Evolutionary conservation across 1,140 invertebrate species (phyloP), one percentile per base, ranked within the genome.

Genomic region (Phenacoccus solenopsis): DNA sequence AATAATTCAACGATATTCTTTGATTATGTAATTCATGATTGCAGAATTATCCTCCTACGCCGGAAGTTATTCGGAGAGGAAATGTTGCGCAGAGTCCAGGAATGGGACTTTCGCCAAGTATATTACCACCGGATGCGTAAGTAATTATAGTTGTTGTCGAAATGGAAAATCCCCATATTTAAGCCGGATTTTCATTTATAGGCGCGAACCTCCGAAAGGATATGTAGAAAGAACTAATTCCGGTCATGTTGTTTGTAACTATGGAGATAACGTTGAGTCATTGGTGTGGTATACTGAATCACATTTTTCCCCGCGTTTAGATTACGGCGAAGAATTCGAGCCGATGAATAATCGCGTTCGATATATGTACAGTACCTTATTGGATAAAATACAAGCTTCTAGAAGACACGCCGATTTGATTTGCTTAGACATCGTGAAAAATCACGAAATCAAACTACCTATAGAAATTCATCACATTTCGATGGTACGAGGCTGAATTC

Each of bases 151-250:
- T n/a, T n/a, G n/a, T n/a, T n/a, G n/a, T n/a, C n/a, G n/a, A n/a
- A n/a, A n/a, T n/a, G n/a, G n/a, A 32, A 32, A 32, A 32, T 32
- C 5, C 30, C 5, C 30, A 13, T 32, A 32, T 32, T 32, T 32
- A 32, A 7, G 30, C 13, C 13, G 30, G 25, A 25, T 24, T 24
- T 69, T 22, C 24, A 28, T 68, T 72, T 72, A 12, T 68, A 76
- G 74, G 16, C 10, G 76, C n/a, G 75, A 80, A 22, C 80, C 79
- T 68, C 85, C 83, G 9, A 78, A 76, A 25, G 85, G 82, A 73
- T 86, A 85, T 76, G 78, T 78, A 16, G 76, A 79, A 13, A 76
- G 85, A 70, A 80, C 76, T 27, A 86, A 85, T 76, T 75, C 79
- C 56, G 84, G 84, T 10, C 79, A 83, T 30, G 77, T 83, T 21